Conservation (phyloP, 2,888 invertebrate genomes). For the Amiota mariae region DNA sequence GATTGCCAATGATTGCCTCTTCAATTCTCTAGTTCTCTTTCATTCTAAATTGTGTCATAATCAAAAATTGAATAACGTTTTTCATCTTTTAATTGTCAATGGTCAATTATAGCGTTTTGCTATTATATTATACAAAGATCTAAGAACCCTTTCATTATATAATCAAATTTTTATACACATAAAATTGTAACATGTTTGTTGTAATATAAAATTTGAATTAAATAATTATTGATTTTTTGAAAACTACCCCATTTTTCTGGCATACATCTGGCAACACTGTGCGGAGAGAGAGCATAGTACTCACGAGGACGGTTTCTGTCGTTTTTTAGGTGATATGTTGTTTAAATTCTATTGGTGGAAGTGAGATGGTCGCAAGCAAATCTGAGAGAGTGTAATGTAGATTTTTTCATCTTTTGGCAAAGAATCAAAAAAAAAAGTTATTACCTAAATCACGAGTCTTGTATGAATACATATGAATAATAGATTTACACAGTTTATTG, state of each 20-base stretch:
- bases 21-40: no score
- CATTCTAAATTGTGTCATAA: no score
- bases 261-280: neutral
- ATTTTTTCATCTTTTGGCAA: slow-evolving; percentile 22
- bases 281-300: neutral
- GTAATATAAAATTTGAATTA: no score
- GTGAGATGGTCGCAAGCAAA: neutral
- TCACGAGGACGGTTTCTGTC: slow-evolving; percentile 5
- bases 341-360: neutral
- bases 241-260: neutral
- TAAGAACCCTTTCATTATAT: neutral
- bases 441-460: slow-evolving; percentile 22
- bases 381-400: neutral
- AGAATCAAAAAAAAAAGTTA: slow-evolving; percentile 8
- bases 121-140: no score
- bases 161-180: neutral
- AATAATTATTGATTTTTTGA: neutral
- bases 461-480: neutral
- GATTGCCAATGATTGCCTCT: no score
- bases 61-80: no score
- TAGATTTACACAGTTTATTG: neutral
- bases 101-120: no score
- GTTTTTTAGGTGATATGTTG: neutral
- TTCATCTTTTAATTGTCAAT: no score
- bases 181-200: no score